These are phyloP conservation scores for Hycleus phaleratus DNA, from an alignment of 1,140 invertebrate species.

Conservation along the genomic window DNA sequence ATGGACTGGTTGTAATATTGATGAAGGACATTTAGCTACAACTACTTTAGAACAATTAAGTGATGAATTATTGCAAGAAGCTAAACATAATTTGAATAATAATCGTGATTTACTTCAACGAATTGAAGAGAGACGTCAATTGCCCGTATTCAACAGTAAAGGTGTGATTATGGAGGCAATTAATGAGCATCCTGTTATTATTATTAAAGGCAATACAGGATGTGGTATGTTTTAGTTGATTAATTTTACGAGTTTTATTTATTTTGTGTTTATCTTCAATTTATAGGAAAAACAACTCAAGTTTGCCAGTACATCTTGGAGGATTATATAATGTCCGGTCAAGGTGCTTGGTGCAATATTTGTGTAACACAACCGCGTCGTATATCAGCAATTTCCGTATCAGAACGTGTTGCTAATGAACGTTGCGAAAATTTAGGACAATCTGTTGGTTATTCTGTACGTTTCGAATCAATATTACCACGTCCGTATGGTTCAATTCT, in stretches of 20 bases:
- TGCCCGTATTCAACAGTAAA: constrained; percentile 71
- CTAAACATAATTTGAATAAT: constrained; percentile 56
- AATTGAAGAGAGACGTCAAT: constrained; percentile 53
- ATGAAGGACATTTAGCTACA: constrained; percentile 74
- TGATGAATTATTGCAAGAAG: constrained; percentile 58
- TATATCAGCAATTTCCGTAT: constrained; percentile 90
- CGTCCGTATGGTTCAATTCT: constrained; percentile 86
- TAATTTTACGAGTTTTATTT: too few relatives aligned
- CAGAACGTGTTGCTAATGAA: constrained; percentile 83
- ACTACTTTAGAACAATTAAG: constrained; percentile 74
- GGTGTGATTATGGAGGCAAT: constrained; percentile 74
- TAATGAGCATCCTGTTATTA: constrained; percentile 77
- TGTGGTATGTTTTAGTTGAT: constrained; percentile 58
- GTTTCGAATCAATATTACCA: constrained; percentile 84
- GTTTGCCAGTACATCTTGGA: constrained; percentile 96
- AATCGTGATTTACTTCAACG: constrained; percentile 54
- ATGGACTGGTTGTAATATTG: constrained; percentile 91
- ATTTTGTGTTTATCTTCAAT: too few relatives aligned
- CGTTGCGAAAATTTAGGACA: constrained; percentile 78
- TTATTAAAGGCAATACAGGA: constrained; percentile 90
- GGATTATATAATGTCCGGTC: constrained; percentile 80
- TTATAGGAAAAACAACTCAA: constrained; percentile 59
- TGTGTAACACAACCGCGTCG: constrained; percentile 90
- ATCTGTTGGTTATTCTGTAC: constrained; percentile 82
- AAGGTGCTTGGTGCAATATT: constrained; percentile 77